A percentile compares a stretch with the other conserved stretches of the same genome.
Evolutionary conservation across 2,888 invertebrate species (phyloP).

Genomic region (Macrophya annulata): DNA sequence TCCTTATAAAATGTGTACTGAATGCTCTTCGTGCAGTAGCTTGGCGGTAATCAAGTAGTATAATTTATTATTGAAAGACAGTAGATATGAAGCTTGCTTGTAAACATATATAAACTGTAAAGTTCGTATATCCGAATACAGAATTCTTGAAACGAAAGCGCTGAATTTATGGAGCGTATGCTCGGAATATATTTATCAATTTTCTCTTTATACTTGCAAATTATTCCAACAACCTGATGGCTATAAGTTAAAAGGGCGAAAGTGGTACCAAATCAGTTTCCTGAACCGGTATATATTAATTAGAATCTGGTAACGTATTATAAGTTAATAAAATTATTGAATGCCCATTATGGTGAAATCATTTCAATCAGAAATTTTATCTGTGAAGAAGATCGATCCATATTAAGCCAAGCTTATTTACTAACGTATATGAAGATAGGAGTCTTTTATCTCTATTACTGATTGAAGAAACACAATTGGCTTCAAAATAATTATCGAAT

Average conservation of each 20-base stretch:
- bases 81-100: background rate
- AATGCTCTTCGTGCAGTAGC: background rate
- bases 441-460: background rate
- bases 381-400: background rate
- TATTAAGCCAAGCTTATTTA: too few species aligned
- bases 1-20: background rate
- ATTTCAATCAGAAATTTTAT: background rate
- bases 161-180: slow-evolving; percentile 5
- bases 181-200: slow-evolving; percentile 19
- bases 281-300: background rate
- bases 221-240: background rate
- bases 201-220: slow-evolving; percentile 32
- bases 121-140: too few species aligned
- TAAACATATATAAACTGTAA: background rate
- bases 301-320: background rate
- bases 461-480: background rate
- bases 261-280: background rate
- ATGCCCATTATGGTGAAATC: background rate
- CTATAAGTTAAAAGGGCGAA: slow-evolving; percentile 1
- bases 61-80: background rate
- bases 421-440: background rate
- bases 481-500: background rate
- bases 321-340: slow-evolving; percentile 7
- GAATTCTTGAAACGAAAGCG: slow-evolving; percentile 41
- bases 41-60: background rate